Evolutionary conservation across 2,797 vertebrate genomes (phyloP).

Genomic region (Sebastes steindachneri): DNA sequence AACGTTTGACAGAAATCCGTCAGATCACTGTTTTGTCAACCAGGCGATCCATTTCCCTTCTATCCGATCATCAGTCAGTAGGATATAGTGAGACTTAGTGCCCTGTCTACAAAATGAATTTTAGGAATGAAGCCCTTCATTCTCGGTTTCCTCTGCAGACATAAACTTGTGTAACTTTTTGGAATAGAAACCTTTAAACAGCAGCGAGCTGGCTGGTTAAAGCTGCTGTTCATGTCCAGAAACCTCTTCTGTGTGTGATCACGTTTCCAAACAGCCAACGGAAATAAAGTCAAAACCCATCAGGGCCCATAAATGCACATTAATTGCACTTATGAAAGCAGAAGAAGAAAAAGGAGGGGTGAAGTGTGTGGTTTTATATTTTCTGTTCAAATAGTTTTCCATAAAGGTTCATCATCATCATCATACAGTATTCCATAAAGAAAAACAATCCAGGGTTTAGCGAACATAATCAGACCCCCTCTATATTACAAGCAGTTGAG

Average conservation of each 20-base stretch:
- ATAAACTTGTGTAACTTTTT: neutral
- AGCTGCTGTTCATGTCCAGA: neutral
- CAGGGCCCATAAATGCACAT: constrained; percentile 52
- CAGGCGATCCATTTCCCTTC: neutral
- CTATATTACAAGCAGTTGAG: constrained; percentile 24
- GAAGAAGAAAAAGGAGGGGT: neutral
- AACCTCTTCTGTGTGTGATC: constrained; percentile 1
- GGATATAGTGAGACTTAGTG: neutral
- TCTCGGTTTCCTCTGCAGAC: neutral
- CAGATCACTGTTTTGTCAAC: neutral
- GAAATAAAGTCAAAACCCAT: constrained; percentile 12
- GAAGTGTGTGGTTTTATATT: neutral
- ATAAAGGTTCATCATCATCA: constrained; percentile 31
- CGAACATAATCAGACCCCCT: constrained; percentile 16
- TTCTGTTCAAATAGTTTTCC: constrained; percentile 13
- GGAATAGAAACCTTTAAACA: neutral
- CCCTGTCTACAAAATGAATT: neutral
- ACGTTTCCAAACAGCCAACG: neutral
- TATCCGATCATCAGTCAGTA: neutral
- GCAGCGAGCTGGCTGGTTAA: neutral
- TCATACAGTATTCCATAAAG: constrained; percentile 5
- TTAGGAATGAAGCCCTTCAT: neutral
- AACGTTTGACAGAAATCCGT: neutral
- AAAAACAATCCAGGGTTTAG: constrained; percentile 11
- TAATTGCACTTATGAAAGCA: constrained; percentile 61